Conservation (phyloP, 2,113 vertebrate genomes). For the Myotis yumanensis region DNA sequence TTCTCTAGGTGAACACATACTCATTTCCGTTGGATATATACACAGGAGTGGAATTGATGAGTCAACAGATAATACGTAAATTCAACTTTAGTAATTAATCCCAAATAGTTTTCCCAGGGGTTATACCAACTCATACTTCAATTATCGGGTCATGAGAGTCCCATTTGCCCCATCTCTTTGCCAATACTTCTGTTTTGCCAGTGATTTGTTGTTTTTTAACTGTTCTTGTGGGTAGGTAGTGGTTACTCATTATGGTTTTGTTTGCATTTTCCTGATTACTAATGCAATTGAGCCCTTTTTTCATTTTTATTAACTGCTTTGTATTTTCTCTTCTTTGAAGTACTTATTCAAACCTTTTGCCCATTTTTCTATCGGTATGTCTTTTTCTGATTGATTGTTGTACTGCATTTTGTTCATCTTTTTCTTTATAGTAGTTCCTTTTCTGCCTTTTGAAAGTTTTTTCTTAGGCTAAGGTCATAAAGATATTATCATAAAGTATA, state of each 20-base stretch:
- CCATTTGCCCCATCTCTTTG: background rate
- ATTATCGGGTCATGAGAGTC: background rate
- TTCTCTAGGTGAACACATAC: background rate
- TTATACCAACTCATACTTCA: background rate
- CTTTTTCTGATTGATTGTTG: background rate
- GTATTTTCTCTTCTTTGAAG: background rate
- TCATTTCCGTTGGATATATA: background rate
- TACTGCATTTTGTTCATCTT: background rate
- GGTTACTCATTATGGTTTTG: background rate
- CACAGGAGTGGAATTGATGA: background rate
- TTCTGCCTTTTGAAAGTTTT: background rate
- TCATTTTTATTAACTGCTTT: background rate
- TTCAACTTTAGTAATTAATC: background rate
- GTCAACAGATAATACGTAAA: background rate
- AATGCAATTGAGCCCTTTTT: background rate
- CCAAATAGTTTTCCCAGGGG: background rate
- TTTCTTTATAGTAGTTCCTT: conserved; percentile 10
- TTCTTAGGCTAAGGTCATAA: background rate
- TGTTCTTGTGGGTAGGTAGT: background rate
- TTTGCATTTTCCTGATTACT: conserved; percentile 9
- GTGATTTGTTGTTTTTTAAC: background rate
- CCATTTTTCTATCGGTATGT: background rate
- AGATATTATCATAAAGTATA: background rate
- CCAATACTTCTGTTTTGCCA: background rate
- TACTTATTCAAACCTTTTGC: background rate